Evolutionary conservation across 23 tunicate species (phyloP).

Genomic region (Diplosoma virens): DNA sequence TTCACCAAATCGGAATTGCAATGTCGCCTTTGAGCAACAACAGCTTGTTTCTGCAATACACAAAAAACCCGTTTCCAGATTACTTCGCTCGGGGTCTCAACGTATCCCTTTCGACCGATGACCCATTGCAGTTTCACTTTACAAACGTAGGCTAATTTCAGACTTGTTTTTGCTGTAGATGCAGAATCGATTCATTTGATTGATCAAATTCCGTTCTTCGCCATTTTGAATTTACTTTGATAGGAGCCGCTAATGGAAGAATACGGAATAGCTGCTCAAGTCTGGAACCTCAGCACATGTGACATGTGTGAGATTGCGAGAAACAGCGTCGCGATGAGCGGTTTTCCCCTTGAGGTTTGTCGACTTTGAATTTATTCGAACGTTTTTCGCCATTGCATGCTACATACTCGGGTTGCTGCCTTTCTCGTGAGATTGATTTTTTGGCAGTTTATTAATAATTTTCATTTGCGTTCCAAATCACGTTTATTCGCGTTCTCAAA

Average conservation of each 20-base stretch:
- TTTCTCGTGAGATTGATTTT: no score
- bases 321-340: slow-evolving; percentile 75
- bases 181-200: no score
- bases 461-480: no score
- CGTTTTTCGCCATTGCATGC: neutral
- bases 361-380: neutral
- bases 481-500: no score
- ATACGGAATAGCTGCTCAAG: slow-evolving; percentile 94
- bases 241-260: slow-evolving; percentile 97
- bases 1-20: slow-evolving; percentile 85
- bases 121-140: slow-evolving; percentile 92
- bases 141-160: slow-evolving; percentile 52
- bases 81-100: slow-evolving; percentile 76
- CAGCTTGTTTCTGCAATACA: slow-evolving; percentile 70
- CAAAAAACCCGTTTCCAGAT: slow-evolving; percentile 73
- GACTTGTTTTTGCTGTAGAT: no score
- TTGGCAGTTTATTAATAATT: no score
- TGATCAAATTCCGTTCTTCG: no score
- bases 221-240: no score
- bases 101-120: slow-evolving; percentile 86
- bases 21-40: slow-evolving; percentile 91
- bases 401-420: neutral
- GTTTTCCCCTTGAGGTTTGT: slow-evolving; percentile 74
- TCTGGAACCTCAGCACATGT: slow-evolving; percentile 90
- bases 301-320: slow-evolving; percentile 96